Percentiles rank a stretch among this genome's conserved stretches.
Conservation (phyloP, 2,113 vertebrate genomes). For the Corythoichthys intestinalis region DNA sequence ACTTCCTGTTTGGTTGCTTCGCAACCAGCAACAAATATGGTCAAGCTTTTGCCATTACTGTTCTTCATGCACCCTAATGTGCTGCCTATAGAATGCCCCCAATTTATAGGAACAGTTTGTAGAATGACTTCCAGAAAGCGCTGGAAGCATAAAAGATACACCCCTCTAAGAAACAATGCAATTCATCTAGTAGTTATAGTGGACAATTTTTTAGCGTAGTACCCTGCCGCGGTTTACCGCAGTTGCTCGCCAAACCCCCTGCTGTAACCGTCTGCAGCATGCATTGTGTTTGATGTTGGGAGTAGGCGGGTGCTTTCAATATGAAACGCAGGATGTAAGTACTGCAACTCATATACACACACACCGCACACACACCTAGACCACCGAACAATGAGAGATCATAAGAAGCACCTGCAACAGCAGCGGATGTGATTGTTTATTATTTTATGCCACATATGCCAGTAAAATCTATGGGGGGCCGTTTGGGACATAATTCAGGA, state of each 20-base stretch:
- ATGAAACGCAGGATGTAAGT: constrained; percentile 59
- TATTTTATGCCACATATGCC: constrained; percentile 38
- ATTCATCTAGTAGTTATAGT: background rate
- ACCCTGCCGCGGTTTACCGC: background rate
- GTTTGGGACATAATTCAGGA: too few relatives aligned
- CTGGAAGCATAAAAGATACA: background rate
- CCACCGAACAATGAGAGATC: constrained; percentile 48
- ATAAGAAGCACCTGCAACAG: constrained; percentile 47
- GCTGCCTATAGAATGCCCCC: background rate
- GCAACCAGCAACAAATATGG: background rate
- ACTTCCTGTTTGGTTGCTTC: background rate
- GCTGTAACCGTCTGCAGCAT: constrained; percentile 25
- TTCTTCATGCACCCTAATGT: too few relatives aligned
- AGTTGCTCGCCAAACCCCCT: background rate
- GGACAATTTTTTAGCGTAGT: background rate
- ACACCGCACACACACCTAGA: constrained; percentile 43
- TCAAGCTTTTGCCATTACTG: background rate
- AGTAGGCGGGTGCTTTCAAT: constrained; percentile 45
- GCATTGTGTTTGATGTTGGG: constrained; percentile 30
- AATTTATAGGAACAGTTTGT: background rate
- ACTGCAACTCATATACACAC: background rate
- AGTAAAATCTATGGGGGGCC: too few relatives aligned
- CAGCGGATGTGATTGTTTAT: constrained; percentile 61
- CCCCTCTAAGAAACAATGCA: background rate
- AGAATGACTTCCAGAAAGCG: too few relatives aligned